Conservation (phyloP, 1,140 invertebrate genomes). For the Chelonus insularis region DNA sequence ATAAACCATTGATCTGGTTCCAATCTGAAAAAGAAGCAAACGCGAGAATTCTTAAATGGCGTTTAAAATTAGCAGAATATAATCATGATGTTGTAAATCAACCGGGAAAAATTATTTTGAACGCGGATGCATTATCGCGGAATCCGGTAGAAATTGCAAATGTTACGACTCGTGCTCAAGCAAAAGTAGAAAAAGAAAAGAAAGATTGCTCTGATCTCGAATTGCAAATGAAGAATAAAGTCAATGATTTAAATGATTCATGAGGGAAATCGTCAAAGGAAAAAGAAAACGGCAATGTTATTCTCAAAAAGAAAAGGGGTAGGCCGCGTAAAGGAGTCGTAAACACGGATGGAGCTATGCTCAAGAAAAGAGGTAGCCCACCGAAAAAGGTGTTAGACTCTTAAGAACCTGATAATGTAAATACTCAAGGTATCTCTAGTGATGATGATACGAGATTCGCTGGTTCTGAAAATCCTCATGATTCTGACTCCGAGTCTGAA, state of each 20-base stretch:
- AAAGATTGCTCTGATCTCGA: background rate
- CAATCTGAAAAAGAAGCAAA: too few relatives aligned
- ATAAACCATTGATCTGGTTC: too few relatives aligned
- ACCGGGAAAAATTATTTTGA: conserved; percentile 50
- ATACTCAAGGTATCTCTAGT: too few relatives aligned
- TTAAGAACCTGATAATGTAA: too few relatives aligned
- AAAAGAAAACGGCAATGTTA: background rate
- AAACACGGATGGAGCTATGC: background rate
- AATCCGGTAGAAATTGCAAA: background rate
- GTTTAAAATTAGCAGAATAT: conserved; percentile 50
- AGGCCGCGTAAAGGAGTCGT: background rate
- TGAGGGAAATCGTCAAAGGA: background rate
- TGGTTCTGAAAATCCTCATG: too few relatives aligned
- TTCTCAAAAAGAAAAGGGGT: background rate
- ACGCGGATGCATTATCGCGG: conserved; percentile 43
- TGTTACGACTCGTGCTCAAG: background rate
- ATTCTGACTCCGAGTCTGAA: too few relatives aligned
- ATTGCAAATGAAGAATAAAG: background rate
- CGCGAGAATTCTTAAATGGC: conserved; percentile 57
- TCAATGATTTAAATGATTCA: background rate
- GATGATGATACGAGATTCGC: too few relatives aligned
- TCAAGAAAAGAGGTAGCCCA: background rate
- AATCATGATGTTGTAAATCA: background rate
- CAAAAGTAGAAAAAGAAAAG: background rate
- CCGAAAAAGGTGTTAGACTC: too few relatives aligned